Base-by-base conservation (phyloP, 2,113 vertebrate genomes). In the Thymallus thymallus region DNA sequence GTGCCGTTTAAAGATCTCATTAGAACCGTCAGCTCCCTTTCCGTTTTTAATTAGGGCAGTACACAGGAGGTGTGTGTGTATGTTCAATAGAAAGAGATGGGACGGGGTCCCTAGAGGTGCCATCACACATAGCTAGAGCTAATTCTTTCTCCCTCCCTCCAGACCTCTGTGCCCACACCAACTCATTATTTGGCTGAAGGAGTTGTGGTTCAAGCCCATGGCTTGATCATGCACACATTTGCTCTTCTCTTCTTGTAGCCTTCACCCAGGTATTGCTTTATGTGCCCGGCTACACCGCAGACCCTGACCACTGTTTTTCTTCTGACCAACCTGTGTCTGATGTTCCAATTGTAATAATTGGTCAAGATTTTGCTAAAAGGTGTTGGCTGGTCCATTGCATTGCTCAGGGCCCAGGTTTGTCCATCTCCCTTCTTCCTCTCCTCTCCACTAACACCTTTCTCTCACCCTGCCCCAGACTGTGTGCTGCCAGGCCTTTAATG, bases 401-500 rank as follows among this genome's bases (percentile, higher is more conserved):
- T n/a, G n/a, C n/a, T n/a, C n/a, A n/a, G n/a, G n/a, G n/a, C n/a
- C n/a, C n/a, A n/a, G n/a, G 83, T 86, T 80, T 84, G 79, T 88
- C 79, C 76, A 32, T 16, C 5, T 32, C 68, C 62, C 32, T 10
- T 10, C 5, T 12, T 41, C 35, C 35, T 41, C 35, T 41, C 35
- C 9, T 41, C 35, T 9, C 9, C 35, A 41, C 2, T 10, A 3
- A 41, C 51, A 48, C 13, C 5, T 41, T 61, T 23, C 29, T 3
- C 12, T n/a, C 76, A 48, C 72, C 48, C 29, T 5, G 30, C 67
- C 6, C 0, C 66, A 61, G 46, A 48, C 68, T 24, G 4, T 77
- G 61, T 79, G 41, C 80, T 79, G 80, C 86, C 83, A 86, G 80
- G 82, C 65, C 72, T 41, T 41, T 87, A 90, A 88, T 86, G 79